A percentile compares a stretch with the other conserved stretches of the same genome.
Conservation (phyloP, 2,113 vertebrate species). For the Centropus bengalensis region DNA sequence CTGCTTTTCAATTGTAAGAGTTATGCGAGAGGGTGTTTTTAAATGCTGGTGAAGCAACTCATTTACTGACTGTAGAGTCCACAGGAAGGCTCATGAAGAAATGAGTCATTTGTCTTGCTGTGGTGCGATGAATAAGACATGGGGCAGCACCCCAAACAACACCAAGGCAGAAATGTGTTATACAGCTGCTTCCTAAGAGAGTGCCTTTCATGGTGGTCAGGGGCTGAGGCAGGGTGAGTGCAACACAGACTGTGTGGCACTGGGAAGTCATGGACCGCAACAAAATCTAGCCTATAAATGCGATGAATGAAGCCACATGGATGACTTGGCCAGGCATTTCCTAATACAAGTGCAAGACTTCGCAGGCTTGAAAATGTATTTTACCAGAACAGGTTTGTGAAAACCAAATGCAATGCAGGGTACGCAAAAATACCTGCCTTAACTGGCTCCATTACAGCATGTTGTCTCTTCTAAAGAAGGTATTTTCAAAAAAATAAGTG, state of each 20-base stretch:
- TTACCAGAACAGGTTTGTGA: background rate
- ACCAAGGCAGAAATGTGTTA: accelerated
- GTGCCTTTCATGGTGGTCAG: accelerated
- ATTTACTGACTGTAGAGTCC: accelerated
- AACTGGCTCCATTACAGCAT: background rate
- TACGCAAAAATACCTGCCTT: background rate
- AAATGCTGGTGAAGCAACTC: background rate
- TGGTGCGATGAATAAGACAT: background rate
- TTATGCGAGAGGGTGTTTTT: background rate
- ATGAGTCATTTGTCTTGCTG: background rate
- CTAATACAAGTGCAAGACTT: background rate
- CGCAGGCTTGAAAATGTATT: background rate
- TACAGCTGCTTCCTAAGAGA: background rate
- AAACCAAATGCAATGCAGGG: accelerated
- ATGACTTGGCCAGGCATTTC: background rate
- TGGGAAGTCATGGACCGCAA: background rate
- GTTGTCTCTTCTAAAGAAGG: background rate
- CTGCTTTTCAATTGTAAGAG: background rate
- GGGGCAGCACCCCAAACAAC: background rate
- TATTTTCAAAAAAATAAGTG: background rate
- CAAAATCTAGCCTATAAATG: background rate
- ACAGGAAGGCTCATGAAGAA: background rate
- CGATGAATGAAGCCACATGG: background rate
- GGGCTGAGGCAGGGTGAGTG: background rate
- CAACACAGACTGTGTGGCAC: too few species aligned